phyloP scores from a whole-genome alignment of 2,888 invertebrate species.

The Protonemura montana region DNA sequence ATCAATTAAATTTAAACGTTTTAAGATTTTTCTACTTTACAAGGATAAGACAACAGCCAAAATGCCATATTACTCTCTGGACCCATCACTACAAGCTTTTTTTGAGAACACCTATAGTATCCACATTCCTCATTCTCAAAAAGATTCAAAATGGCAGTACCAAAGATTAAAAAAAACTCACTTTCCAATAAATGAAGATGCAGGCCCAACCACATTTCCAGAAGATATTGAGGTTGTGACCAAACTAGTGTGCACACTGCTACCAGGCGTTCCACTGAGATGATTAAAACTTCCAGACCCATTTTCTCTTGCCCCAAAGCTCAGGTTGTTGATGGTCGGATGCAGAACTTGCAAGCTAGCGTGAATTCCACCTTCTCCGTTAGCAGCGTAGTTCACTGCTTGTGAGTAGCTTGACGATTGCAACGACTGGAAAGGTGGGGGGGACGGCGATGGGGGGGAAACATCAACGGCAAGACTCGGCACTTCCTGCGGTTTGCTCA shows the following conservation, averaged over 20 bases:
- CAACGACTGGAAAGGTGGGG: slow-evolving; percentile 57
- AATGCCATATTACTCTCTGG: too few species aligned
- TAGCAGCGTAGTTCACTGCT: background rate
- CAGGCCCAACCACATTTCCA: background rate
- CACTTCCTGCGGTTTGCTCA: slow-evolving; percentile 22
- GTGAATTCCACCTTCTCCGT: background rate
- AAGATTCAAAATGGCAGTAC: too few species aligned
- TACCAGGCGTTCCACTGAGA: background rate
- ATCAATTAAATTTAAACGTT: too few species aligned
- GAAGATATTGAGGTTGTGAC: background rate
- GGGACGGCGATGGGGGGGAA: slow-evolving; percentile 53
- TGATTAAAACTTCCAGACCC: background rate
- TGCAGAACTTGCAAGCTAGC: slow-evolving; percentile 54
- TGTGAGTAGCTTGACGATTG: slow-evolving; percentile 51
- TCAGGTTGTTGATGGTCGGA: slow-evolving; percentile 58
- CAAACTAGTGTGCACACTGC: background rate
- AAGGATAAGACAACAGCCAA: too few species aligned
- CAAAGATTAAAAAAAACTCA: background rate
- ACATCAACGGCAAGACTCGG: slow-evolving; percentile 44
- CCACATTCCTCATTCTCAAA: too few species aligned
- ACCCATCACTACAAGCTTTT: too few species aligned
- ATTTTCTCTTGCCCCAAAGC: slow-evolving; percentile 53
- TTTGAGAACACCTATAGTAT: too few species aligned
- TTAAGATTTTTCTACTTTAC: too few species aligned
- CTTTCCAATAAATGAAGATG: background rate